Evolutionary conservation across 2,888 invertebrate genomes (phyloP), one percentile per base, ranked within the genome.

Genomic region (Phortica magna): DNA sequence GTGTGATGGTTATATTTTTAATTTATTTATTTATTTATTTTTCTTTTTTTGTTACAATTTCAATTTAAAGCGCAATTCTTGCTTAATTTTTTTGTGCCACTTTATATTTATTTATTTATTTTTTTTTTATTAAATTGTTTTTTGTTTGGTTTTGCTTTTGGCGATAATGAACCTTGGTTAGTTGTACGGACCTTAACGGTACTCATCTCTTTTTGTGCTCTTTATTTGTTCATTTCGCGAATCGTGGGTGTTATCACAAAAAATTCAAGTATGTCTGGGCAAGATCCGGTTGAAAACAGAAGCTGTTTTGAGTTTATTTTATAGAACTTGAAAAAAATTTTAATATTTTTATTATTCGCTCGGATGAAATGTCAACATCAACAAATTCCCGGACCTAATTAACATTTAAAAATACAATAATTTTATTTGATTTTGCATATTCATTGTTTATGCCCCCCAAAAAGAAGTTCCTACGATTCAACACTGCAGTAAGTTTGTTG

Each of bases 221-320:
- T 68, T 68, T 42, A 9, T 19, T 42, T n/a, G 19, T 68, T 48
- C n/a, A 43, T 68, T 65, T 12, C 3, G 14, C 14, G 73, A 87
- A 82, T 85, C 82, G 85, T 84, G 85, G 85, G 85, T 84, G 85
- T 85, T 87, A 85, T 87, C 85, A 85, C 84, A 85, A 75, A 76
- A 43, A 76, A 75, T 80, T 76, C 68, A 76, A 79, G 77, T 75
- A 79, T 78, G 85, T 85, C 85, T 85, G 83, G 85, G 41, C 57
- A 79, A 80, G 82, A 85, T 85, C 85, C 85, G 85, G 87, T 85
- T 85, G 87, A 78, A 78, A 85, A 85, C 87, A 87, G 81, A 79
- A 79, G 2, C 31, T 31, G 31, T 31, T 31, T 2, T 31, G 31
- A 31, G 31, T 31, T 31, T 31, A 4, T 31, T 31, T 31, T 31